Evolutionary conservation across 2,113 vertebrate genomes (phyloP).

Genomic region (Sapayoa aenigma): DNA sequence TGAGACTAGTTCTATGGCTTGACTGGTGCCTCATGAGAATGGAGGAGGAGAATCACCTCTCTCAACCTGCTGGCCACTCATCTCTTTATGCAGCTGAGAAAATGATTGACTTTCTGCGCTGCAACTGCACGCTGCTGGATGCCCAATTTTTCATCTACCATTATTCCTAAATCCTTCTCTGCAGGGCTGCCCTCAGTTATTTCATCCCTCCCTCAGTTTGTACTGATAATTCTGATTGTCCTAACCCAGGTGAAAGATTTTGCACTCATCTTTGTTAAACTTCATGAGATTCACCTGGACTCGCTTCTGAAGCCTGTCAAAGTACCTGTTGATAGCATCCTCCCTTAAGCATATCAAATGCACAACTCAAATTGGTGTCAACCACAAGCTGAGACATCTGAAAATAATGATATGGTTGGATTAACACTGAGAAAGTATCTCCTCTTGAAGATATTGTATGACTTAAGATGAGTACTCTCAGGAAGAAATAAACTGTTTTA

Average conservation of each 20-base stretch:
- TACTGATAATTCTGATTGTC: neutral
- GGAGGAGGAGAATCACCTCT: neutral
- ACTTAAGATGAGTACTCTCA: neutral
- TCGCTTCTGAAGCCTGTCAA: neutral
- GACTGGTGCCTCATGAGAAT: neutral
- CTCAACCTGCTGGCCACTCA: neutral
- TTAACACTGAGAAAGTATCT: neutral
- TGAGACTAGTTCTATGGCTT: neutral
- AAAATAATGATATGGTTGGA: neutral
- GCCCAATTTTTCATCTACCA: neutral
- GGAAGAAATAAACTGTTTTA: neutral
- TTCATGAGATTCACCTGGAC: neutral
- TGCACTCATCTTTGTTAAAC: neutral
- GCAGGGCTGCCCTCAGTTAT: neutral
- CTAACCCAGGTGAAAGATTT: neutral
- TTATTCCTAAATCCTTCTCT: neutral
- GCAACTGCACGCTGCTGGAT: too few relatives aligned
- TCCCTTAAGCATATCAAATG: neutral
- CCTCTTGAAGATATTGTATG: neutral
- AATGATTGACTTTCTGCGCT: neutral
- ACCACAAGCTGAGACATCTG: neutral
- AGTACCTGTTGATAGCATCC: neutral
- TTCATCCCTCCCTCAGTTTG: neutral
- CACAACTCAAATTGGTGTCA: neutral
- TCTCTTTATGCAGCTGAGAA: neutral